These are phyloP conservation scores for Nothoprocta perdicaria DNA, from an alignment of 2,113 vertebrate species.

Conservation along the genomic window DNA sequence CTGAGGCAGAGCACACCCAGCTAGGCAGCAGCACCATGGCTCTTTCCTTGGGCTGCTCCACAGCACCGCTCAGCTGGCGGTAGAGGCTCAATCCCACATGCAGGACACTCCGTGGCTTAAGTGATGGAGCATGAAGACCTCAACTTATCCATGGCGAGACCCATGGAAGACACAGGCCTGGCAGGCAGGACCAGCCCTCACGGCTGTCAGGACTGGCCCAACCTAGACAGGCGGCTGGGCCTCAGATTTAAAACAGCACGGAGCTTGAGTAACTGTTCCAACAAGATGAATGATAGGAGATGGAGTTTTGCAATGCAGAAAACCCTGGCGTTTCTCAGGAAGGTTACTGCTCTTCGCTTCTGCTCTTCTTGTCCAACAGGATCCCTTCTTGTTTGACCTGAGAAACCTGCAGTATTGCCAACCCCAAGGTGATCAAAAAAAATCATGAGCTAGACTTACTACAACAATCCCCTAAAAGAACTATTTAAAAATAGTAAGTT, in stretches of 20 bases:
- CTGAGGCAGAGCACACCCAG: neutral
- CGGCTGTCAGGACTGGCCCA: neutral
- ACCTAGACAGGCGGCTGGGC: rapidly evolving
- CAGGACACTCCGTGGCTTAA: neutral
- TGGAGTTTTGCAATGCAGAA: slow-evolving; percentile 52
- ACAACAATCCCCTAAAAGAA: neutral
- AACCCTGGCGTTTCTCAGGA: neutral
- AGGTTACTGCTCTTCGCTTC: slow-evolving; percentile 16
- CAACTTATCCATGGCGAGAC: rapidly evolving
- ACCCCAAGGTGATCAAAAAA: neutral
- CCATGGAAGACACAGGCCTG: neutral
- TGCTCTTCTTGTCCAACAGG: slow-evolving; percentile 57
- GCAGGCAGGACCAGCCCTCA: neutral
- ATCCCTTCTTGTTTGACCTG: slow-evolving; percentile 50
- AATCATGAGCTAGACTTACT: neutral
- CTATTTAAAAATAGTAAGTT: neutral
- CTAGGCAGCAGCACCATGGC: neutral
- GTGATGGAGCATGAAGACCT: neutral
- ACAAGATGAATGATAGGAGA: rapidly evolving
- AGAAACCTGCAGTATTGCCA: slow-evolving; percentile 58
- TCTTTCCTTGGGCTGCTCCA: neutral
- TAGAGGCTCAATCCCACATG: neutral
- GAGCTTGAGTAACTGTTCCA: neutral
- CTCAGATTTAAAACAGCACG: rapidly evolving
- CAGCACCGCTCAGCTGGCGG: neutral